phyloP scores from a whole-genome alignment of 2,888 invertebrate species.

The Drosophila ezoana region DNA sequence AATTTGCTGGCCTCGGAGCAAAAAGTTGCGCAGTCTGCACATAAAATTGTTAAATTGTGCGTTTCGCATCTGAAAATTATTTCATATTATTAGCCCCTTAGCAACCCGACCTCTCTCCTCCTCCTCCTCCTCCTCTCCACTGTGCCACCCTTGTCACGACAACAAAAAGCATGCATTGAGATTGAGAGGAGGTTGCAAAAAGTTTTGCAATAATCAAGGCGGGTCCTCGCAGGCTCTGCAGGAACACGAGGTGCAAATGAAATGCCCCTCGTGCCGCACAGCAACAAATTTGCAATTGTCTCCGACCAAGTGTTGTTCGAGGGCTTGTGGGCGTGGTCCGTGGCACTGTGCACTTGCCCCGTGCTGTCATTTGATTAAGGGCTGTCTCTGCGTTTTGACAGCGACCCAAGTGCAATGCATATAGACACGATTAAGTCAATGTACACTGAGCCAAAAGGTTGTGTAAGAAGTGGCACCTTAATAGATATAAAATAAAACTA shows the following conservation, averaged over 20 bases:
- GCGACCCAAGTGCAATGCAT: slow-evolving; percentile 26
- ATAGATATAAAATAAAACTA: too few relatives aligned
- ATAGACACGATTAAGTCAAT: slow-evolving; percentile 21
- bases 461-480: too few relatives aligned
- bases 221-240: slow-evolving; percentile 13
- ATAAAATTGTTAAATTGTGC: slow-evolving; percentile 52
- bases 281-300: slow-evolving; percentile 40
- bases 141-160: not conserved
- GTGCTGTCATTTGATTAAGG: slow-evolving; percentile 2
- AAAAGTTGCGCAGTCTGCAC: slow-evolving; percentile 36
- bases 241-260: slow-evolving; percentile 46
- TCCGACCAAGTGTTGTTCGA: slow-evolving; percentile 9
- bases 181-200: slow-evolving; percentile 29
- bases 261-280: not conserved
- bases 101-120: not conserved
- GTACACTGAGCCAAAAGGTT: slow-evolving; percentile 24
- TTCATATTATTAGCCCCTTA: slow-evolving; percentile 38
- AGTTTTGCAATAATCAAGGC: slow-evolving; percentile 58
- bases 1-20: slow-evolving; percentile 28
- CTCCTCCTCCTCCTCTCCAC: too few relatives aligned
- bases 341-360: slow-evolving; percentile 13
- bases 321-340: not conserved
- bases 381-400: slow-evolving; percentile 10
- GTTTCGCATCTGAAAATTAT: slow-evolving; percentile 44
- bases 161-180: not conserved